Conservation (phyloP, 2,888 invertebrate species). For the Cetonia aurata region DNA sequence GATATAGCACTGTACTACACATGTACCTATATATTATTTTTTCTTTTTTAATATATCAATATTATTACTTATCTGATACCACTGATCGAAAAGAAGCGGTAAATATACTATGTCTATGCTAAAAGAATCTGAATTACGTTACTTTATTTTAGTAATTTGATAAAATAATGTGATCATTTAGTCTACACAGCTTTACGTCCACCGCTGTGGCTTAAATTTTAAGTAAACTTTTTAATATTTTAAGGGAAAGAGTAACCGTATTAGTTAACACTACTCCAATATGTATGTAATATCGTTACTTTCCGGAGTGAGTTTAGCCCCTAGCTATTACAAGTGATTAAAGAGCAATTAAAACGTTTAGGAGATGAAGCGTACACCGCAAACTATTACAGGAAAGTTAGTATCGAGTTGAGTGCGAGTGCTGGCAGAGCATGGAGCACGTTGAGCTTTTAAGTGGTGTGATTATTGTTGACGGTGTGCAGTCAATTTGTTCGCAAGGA, state of each 20-base stretch:
- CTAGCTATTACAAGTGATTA: conserved; percentile 37
- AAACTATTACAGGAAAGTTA: conserved; percentile 39
- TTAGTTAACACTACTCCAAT: conserved; percentile 22
- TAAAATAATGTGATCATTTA: too few relatives aligned
- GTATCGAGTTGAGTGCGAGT: not conserved
- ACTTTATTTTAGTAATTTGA: too few relatives aligned
- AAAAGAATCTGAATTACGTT: too few relatives aligned
- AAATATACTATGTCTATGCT: too few relatives aligned
- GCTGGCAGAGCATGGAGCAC: not conserved
- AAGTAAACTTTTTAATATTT: not conserved
- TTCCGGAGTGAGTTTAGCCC: conserved; percentile 28
- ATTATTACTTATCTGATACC: too few relatives aligned
- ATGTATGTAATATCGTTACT: conserved; percentile 29
- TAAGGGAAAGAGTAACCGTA: not conserved
- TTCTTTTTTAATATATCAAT: too few relatives aligned
- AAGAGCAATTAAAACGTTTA: conserved; percentile 38
- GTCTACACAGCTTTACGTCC: too few relatives aligned
- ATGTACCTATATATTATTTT: too few relatives aligned
- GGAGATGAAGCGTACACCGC: conserved; percentile 21
- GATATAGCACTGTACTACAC: too few relatives aligned
- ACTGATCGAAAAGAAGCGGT: too few relatives aligned
- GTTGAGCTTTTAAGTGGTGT: conserved; percentile 13
- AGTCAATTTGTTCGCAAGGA: not conserved
- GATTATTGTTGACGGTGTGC: conserved; percentile 6
- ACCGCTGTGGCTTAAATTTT: too few relatives aligned